Evolutionary conservation across 2,797 vertebrate genomes (phyloP).

Genomic region (Melanogrammus aeglefinus): DNA sequence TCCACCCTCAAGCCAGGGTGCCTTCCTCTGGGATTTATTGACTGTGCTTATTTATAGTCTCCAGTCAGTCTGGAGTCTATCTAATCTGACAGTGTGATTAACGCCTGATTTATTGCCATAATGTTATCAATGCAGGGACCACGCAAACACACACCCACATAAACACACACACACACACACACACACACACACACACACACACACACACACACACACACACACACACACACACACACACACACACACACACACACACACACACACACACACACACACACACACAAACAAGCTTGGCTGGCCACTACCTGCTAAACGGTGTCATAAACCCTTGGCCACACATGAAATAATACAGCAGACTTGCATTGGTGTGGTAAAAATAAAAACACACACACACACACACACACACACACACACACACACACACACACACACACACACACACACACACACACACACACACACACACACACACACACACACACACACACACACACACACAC

Average conservation of each 20-base stretch:
- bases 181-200: slow-evolving; percentile 8
- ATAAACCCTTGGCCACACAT: too few relatives aligned
- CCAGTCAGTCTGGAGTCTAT: slow-evolving; percentile 86
- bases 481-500: too few relatives aligned
- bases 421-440: too few relatives aligned
- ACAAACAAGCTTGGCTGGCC: slow-evolving; percentile 57
- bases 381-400: too few relatives aligned
- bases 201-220: slow-evolving; percentile 41
- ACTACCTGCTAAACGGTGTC: too few relatives aligned
- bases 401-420: too few relatives aligned
- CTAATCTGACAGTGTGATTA: slow-evolving; percentile 62
- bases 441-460: too few relatives aligned
- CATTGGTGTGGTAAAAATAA: too few relatives aligned
- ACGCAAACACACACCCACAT: background rate
- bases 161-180: slow-evolving; percentile 41
- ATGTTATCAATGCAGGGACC: slow-evolving; percentile 36
- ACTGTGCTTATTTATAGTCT: slow-evolving; percentile 81
- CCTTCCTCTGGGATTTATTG: slow-evolving; percentile 79
- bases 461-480: too few relatives aligned
- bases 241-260: slow-evolving; percentile 36
- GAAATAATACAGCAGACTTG: too few relatives aligned
- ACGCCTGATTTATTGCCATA: slow-evolving; percentile 56
- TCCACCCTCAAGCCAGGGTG: slow-evolving; percentile 46
- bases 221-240: slow-evolving; percentile 23
- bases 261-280: slow-evolving; percentile 24